These are phyloP conservation scores for Orthosia cruda DNA, from an alignment of 2,888 invertebrate species.

Conservation along the genomic window DNA sequence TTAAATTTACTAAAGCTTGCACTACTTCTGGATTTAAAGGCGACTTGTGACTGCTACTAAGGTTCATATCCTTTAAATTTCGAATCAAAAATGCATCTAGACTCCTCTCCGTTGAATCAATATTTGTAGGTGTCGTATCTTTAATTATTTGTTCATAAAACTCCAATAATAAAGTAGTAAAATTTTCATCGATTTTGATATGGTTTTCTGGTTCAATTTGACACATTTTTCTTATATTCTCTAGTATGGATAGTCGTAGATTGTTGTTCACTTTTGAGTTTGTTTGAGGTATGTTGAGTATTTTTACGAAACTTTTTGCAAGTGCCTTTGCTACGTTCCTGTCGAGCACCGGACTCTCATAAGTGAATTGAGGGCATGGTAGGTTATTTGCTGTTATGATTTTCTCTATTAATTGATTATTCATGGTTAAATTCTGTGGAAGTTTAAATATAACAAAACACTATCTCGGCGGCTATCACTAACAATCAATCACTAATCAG, in stretches of 20 bases:
- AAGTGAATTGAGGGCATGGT: slow-evolving; percentile 79
- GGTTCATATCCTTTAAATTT: slow-evolving; percentile 75
- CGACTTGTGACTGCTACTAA: slow-evolving; percentile 72
- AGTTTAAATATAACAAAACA: no score
- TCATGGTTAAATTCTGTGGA: slow-evolving; percentile 68
- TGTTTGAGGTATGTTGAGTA: slow-evolving; percentile 78
- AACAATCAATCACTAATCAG: no score
- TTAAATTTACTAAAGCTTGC: slow-evolving; percentile 84
- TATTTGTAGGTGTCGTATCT: slow-evolving; percentile 30
- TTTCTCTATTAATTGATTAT: slow-evolving; percentile 82
- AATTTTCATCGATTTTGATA: slow-evolving; percentile 76
- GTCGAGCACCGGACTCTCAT: slow-evolving; percentile 84
- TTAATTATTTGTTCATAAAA: slow-evolving; percentile 74
- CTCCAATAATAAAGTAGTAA: slow-evolving; percentile 76
- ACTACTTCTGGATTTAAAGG: slow-evolving; percentile 80
- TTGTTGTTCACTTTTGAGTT: slow-evolving; percentile 79
- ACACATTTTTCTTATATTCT: slow-evolving; percentile 84
- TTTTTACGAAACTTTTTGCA: slow-evolving; percentile 84
- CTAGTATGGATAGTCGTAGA: slow-evolving; percentile 79
- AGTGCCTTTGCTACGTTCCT: slow-evolving; percentile 81
- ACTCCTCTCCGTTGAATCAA: slow-evolving; percentile 68
- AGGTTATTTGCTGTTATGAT: slow-evolving; percentile 79
- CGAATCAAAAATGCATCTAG: slow-evolving; percentile 83
- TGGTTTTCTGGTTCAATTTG: slow-evolving; percentile 80
- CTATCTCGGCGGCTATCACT: no score